Percentiles rank a stretch among this genome's conserved stretches.
Evolutionary conservation across 1,140 invertebrate species (phyloP).

Genomic region (Solenopsis fugax): DNA sequence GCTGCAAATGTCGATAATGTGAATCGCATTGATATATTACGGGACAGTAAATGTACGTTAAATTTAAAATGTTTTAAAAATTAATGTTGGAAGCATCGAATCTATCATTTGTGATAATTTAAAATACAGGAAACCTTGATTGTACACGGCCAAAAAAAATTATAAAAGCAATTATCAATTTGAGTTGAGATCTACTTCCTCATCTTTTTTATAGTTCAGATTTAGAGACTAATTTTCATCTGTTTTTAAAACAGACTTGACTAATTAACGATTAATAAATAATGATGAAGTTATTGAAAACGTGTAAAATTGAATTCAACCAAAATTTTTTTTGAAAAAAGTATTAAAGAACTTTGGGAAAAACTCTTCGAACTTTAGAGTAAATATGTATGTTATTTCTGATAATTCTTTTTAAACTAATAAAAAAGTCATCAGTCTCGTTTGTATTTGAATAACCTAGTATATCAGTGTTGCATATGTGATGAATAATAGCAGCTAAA

Average conservation of each 20-base stretch:
- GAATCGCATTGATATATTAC: neutral
- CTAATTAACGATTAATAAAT: too few relatives aligned
- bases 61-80: neutral
- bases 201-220: too few relatives aligned
- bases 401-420: too few relatives aligned
- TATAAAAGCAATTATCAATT: too few relatives aligned
- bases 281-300: too few relatives aligned
- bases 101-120: neutral
- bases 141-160: too few relatives aligned
- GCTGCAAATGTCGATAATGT: neutral
- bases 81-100: neutral
- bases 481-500: neutral
- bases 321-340: too few relatives aligned
- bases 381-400: neutral
- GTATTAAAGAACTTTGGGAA: too few relatives aligned
- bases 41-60: neutral
- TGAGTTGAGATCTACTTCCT: too few relatives aligned
- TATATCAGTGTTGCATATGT: neutral
- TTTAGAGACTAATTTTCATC: too few relatives aligned
- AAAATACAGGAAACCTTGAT: neutral
- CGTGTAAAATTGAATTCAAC: too few relatives aligned
- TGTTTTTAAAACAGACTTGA: too few relatives aligned
- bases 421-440: neutral
- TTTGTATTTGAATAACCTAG: neutral
- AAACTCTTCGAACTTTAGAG: neutral